Conservation (phyloP, 2,797 vertebrate genomes). For the Dipus sagitta region DNA sequence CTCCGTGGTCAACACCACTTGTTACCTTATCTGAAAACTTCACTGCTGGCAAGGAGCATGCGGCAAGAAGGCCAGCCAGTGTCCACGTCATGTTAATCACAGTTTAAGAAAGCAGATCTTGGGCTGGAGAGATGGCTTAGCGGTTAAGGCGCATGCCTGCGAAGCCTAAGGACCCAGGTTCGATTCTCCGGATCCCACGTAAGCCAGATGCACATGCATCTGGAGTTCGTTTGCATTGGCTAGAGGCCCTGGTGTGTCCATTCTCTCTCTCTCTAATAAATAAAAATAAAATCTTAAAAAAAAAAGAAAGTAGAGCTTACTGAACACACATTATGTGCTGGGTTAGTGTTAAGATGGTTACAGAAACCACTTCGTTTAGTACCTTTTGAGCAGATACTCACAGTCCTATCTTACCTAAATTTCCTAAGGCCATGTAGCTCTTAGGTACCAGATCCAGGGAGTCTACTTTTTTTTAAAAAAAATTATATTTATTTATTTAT, state of each 20-base stretch:
- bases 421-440: background rate
- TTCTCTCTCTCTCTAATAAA: too few relatives aligned
- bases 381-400: background rate
- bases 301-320: background rate
- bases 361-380: background rate
- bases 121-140: too few relatives aligned
- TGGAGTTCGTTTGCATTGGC: background rate
- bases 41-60: background rate
- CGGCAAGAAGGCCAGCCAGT: background rate
- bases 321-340: background rate
- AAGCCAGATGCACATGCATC: background rate
- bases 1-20: background rate
- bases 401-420: background rate
- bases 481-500: too few relatives aligned
- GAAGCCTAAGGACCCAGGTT: too few relatives aligned
- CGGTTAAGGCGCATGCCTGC: too few relatives aligned
- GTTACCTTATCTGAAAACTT: too few relatives aligned
- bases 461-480: background rate
- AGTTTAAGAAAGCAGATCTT: background rate
- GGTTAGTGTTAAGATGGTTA: background rate
- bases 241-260: too few relatives aligned
- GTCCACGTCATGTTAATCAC: background rate
- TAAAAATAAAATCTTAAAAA: too few relatives aligned
- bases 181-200: too few relatives aligned
- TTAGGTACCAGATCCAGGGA: background rate